Base-by-base conservation (phyloP, 2,113 vertebrate genomes). In the Phainopepla nitens region DNA sequence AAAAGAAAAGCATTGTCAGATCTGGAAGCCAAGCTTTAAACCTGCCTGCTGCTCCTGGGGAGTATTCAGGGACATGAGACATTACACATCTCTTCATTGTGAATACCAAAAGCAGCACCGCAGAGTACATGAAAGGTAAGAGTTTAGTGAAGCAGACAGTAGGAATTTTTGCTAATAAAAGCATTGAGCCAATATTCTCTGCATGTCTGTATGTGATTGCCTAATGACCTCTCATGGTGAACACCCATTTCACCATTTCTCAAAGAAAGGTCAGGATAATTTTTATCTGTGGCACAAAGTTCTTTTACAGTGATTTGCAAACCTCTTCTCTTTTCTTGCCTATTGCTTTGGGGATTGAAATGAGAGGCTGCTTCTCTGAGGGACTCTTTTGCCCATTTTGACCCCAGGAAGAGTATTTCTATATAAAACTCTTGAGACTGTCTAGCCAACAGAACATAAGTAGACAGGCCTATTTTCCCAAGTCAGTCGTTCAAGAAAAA, bases 81-180 rank as follows among this genome's bases (percentile, higher is more conserved):
- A 0, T 88, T 72, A 54, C 66, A 47, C 39, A 6, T 50, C 62
- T 62, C 75, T 80, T 92, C 58, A 45, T 54, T 5, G 3, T 54
- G 88, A 86, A 92, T 88, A 73, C 23, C 76, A 81, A 92, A 92
- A 93, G 85, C 50, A 86, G 66, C 58, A 20, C 36, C 0, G 0
- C 45, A 35, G 18, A 42, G 35, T 16, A 80, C 71, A 53, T 49
- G 85, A 90, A 90, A 94, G 36, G 18, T 25, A 61, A 44, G 56
- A n/a, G 45, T 76, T 88, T 82, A 88, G 76, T 92, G 90, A 92
- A 90, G 90, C 66, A 58, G 66, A 39, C 78, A 82, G 62, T 24
- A 65, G 42, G 68, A 69, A 42, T 39, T 94, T 90, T 88, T 88
- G 62, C 79, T 92, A 90, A 94, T 92, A 72, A 86, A 95, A 90